These are phyloP conservation scores for Hylaea fasciaria DNA, from an alignment of 2,888 invertebrate species.

Conservation along the genomic window DNA sequence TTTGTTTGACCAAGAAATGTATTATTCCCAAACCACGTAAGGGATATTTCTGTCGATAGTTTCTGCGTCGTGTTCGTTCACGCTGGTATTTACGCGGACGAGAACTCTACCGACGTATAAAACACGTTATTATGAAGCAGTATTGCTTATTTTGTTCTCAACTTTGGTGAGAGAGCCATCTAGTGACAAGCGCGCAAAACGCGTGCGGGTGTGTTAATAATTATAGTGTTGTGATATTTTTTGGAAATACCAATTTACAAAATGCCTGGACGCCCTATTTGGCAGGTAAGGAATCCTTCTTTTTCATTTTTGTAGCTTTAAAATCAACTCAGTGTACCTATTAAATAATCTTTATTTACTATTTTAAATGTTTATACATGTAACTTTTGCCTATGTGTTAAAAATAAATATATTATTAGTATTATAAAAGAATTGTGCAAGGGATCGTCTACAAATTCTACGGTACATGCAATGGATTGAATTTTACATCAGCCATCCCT, in stretches of 20 bases:
- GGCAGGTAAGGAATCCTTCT: conserved; percentile 88
- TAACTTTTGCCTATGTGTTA: too few relatives aligned
- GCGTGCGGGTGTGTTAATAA: conserved; percentile 56
- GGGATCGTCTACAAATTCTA: too few relatives aligned
- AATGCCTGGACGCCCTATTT: conserved; percentile 91
- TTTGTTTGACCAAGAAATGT: conserved; percentile 45
- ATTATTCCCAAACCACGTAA: conserved; percentile 63
- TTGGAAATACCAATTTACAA: conserved; percentile 59
- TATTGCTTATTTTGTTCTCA: conserved; percentile 80
- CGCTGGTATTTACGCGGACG: conserved; percentile 73
- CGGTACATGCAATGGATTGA: too few relatives aligned
- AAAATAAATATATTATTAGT: too few relatives aligned
- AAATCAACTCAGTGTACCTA: too few relatives aligned
- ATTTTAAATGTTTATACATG: too few relatives aligned
- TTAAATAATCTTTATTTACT: too few relatives aligned
- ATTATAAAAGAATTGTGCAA: too few relatives aligned
- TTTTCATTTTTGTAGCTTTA: neutral
- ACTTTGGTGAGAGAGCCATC: conserved; percentile 83
- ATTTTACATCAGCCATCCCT: too few relatives aligned
- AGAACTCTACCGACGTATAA: conserved; percentile 76
- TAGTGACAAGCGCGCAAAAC: conserved; percentile 71
- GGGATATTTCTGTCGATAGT: conserved; percentile 78
- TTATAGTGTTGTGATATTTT: conserved; percentile 66
- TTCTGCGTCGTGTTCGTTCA: conserved; percentile 79
- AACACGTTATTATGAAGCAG: conserved; percentile 80